Evolutionary conservation across 1,140 invertebrate species (phyloP), one percentile per base, ranked within the genome.

Genomic region (Papilio glaucus): DNA sequence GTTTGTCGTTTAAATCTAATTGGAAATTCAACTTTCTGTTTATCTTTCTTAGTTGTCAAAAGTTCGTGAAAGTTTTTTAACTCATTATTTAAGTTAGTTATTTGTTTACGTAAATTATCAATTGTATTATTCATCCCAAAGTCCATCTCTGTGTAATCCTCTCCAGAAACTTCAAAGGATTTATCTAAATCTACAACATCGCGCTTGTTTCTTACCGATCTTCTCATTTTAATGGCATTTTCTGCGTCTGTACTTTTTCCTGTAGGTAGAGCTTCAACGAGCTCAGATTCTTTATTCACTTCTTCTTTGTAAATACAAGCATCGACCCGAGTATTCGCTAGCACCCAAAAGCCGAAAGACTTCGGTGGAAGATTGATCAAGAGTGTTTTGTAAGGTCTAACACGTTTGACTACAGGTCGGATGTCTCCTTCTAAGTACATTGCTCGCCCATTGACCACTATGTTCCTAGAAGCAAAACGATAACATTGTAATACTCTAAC

Each of bases 331-430:
- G 94, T 85, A 69, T 92, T 93, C 1, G 94, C 93, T 9, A 95
- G 71, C 4, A 95, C 93, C 94, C 94, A 95, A 77, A 95, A 95
- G 0, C 94, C 94, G 53, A 95, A 94, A 2, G 91, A 90, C 69
- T 93, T 94, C 0, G 94, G 87, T 13, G 94, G 94, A 3, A 95
- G 71, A 37, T 90, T 92, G 7, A 95, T 72, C 26, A 91, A 78
- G 0, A 94, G 69, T 0, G 89, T 92, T 71, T 93, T 90, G 45
- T 88, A 91, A 29, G 89, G 90, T 45, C 91, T 78, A 13, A 91
- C 82, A 3, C 77, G 85, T 72, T 89, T 87, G 0, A 95, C 86
- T 0, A 85, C 75, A 8, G 95, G 94, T 18, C 91, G 80, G 1
- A 95, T 85, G 60, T 95, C 86, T 0, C 86, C 90, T 75, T 94